Base-by-base conservation (phyloP, 2,113 vertebrate genomes). In the Strix aluco region DNA sequence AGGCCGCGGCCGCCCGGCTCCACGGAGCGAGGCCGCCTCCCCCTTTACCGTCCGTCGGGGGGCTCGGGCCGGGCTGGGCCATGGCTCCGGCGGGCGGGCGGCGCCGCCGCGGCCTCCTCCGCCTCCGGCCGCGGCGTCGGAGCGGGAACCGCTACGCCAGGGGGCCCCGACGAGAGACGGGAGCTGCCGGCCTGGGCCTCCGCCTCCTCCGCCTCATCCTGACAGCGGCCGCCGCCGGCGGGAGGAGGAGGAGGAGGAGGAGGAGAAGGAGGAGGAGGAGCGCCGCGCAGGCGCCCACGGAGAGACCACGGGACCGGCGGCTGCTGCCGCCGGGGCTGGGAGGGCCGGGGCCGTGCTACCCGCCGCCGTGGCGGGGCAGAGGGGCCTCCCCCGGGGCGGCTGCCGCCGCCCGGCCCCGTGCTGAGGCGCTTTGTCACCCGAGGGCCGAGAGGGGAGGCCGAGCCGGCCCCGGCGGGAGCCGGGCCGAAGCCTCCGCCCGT, bases 141-240 rank as follows among this genome's bases (percentile, higher is more conserved):
- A 72, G 86, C 78, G 82, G 72, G 82, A 86, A 93, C 94, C 94
- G 94, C 94, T 93, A 95, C 91, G 78, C 91, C 87, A 91, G 90
- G 70, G 90, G 83, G 83, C 90, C 77, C 94, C 87, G 94, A 73
- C 83, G 51, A 71, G 84, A 85, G 83, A 91, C 83, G 62, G 74
- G 83, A 93, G 83, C 88, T 69, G 88, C 88, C 91, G 91, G 80
- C 63, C 91, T 51, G 88, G 88, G 81, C 94, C 94, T 82, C 91
- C 91, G 87, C 94, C 94, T 91, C 91, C 94, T 91, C 88, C 94
- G 88, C 88, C 94, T 95, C 94, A 95, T 95, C 94, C 80, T 91
- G 94, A 95, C 94, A 94, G 85, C 94, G 75, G 92, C 94, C 47
- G 94, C 42, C 80, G 80, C 47, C 59, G 88, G 88, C 92, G 59